Conservation (phyloP, 1,140 invertebrate genomes). For the Drosophila fuyamai region DNA sequence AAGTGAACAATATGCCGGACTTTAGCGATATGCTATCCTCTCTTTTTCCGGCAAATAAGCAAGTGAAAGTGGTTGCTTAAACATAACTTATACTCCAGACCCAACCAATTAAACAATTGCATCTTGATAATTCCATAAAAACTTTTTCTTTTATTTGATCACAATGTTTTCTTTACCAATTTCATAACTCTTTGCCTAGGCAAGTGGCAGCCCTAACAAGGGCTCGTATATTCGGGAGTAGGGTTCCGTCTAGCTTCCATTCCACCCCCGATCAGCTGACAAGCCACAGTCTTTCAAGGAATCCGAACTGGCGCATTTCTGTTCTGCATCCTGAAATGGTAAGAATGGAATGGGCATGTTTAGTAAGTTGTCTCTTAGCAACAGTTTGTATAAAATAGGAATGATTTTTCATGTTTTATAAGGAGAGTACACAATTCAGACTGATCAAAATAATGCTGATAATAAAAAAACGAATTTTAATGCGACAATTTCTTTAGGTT, state of each 20-base stretch:
- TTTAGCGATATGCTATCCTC: slow-evolving; percentile 94
- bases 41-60: slow-evolving; percentile 87
- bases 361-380: neutral
- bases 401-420: neutral
- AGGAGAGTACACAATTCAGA: neutral
- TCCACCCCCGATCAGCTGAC: slow-evolving; percentile 27
- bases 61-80: neutral
- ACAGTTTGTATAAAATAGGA: neutral
- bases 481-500: too few species aligned
- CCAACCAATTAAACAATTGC: neutral
- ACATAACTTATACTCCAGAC: neutral
- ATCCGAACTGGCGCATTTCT: slow-evolving; percentile 5
- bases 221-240: slow-evolving; percentile 42
- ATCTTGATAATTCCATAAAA: slow-evolving; percentile 70
- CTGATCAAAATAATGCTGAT: too few species aligned
- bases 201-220: slow-evolving; percentile 76
- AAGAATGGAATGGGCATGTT: neutral
- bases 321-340: slow-evolving; percentile 29
- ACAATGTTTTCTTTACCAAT: slow-evolving; percentile 75
- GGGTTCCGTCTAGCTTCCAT: slow-evolving; percentile 23
- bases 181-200: slow-evolving; percentile 71
- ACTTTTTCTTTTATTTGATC: slow-evolving; percentile 77
- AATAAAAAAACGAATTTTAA: too few species aligned
- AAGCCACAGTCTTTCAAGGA: slow-evolving; percentile 68
- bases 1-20: slow-evolving; percentile 89